Base-by-base conservation (phyloP, 2,113 vertebrate genomes). In the Hiodon alosoides region DNA sequence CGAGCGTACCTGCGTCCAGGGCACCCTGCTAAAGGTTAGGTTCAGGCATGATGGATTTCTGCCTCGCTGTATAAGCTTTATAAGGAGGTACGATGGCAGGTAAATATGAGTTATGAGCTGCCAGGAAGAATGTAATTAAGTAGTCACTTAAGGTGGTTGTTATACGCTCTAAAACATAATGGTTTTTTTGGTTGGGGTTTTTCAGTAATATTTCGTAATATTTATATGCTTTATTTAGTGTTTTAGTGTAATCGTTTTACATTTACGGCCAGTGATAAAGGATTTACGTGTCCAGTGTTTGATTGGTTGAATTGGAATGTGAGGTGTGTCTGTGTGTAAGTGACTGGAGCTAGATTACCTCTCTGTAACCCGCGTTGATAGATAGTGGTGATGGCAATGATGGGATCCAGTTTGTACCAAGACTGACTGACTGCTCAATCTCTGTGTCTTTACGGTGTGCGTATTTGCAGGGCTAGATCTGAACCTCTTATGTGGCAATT, bases 1-100 rank as follows among this genome's bases (percentile, higher is more conserved):
- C 81, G 83, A 82, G 71, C 74, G 77, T 74, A 61, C 72, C 67
- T 52, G 31, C 14, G 46, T 55, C 82, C 46, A 31, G 55, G 31
- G 59, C 8, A 17, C 60, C 7, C 65, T 3, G 54, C 53, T 60
- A 13, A 9, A 3, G 53, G 61, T 52, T 55, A 7, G 52, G 58
- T 48, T 67, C 62, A 69, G 59, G 54, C 0, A 31, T n/a, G 8
- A 13, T 57, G 11, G 47, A 76, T 80, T 79, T 74, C 47, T 73
- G 75, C 14, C 17, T 78, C 76, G 67, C 48, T 14, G 66, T 62
- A 14, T 66, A 52, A 60, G 60, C n/a, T 65, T 48, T 54, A 52
- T 59, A 62, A n/a, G 57, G 50, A 61, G 51, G 57, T 55, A 11
- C 6, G 73, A 53, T 69, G 31, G 31, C n/a, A 46, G 58, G 54